Evolutionary conservation across 1,140 invertebrate genomes (phyloP).

Genomic region (Drosophila ironensis): DNA sequence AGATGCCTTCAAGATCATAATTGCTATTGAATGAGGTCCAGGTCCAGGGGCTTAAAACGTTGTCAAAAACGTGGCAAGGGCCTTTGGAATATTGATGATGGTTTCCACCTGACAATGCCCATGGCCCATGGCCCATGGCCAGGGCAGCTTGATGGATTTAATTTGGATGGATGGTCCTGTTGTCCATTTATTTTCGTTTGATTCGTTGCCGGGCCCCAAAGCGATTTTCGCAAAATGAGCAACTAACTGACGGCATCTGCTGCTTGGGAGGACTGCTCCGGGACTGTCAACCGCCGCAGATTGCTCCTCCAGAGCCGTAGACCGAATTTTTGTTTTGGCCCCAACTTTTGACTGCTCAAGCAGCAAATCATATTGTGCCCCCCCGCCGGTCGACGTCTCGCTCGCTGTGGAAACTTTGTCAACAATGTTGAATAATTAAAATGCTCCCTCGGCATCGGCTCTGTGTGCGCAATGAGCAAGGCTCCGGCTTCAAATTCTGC

Average conservation of each 20-base stretch:
- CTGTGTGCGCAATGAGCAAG: slow-evolving; percentile 44
- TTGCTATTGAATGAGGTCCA: slow-evolving; percentile 7
- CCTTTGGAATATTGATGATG: too few species aligned
- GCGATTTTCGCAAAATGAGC: slow-evolving; percentile 21
- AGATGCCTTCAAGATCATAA: slow-evolving; percentile 16
- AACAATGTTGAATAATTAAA: slow-evolving; percentile 81
- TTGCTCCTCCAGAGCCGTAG: not conserved
- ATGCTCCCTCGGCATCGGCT: slow-evolving; percentile 74
- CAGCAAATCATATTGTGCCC: slow-evolving; percentile 72
- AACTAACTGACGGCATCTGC: slow-evolving; percentile 16
- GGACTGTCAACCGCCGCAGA: not conserved
- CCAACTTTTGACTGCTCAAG: slow-evolving; percentile 71
- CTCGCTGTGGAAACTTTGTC: slow-evolving; percentile 79
- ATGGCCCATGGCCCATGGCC: too few species aligned
- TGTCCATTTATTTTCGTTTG: not conserved
- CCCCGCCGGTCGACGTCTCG: slow-evolving; percentile 28
- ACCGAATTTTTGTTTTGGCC: slow-evolving; percentile 17
- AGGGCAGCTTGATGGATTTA: too few species aligned
- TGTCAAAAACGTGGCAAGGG: too few species aligned
- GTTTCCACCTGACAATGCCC: too few species aligned
- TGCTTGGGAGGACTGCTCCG: not conserved
- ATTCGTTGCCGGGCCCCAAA: not conserved
- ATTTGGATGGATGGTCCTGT: too few species aligned
- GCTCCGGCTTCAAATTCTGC: slow-evolving; percentile 4
- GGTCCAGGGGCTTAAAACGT: too few species aligned